Conservation (phyloP, 2,797 vertebrate genomes). For the Tamandua tetradactyla region DNA sequence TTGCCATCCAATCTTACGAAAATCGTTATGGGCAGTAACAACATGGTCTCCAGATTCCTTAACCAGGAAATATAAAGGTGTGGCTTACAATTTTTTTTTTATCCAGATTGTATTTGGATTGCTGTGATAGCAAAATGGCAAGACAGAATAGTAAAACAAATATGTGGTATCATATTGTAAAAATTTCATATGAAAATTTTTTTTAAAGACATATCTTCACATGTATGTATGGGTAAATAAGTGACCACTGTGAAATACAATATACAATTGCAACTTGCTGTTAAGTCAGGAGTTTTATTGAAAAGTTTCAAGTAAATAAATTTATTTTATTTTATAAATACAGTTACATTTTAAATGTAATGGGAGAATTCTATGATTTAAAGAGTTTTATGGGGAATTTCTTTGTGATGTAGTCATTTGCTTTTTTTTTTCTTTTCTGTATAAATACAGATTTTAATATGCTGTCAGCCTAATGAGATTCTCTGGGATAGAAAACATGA, state of each 20-base stretch:
- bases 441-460: neutral
- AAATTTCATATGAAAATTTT: neutral
- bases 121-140: neutral
- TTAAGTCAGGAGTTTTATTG: neutral
- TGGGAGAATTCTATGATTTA: neutral
- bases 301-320: neutral
- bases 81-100: neutral
- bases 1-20: neutral
- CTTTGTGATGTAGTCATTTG: neutral
- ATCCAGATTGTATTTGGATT: neutral
- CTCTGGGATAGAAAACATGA: neutral
- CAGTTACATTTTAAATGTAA: neutral
- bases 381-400: neutral
- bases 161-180: neutral
- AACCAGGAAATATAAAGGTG: neutral
- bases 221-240: neutral
- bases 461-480: neutral
- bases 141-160: neutral
- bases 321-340: neutral
- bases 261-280: neutral
- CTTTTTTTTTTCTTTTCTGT: neutral
- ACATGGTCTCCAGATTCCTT: neutral
- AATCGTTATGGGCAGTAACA: neutral
- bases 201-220: neutral
- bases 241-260: neutral